A percentile compares a stretch with the other conserved stretches of the same genome.
These are phyloP conservation scores for Syngnathus acus DNA, from an alignment of 2,797 vertebrate species.

Conservation along the genomic window DNA sequence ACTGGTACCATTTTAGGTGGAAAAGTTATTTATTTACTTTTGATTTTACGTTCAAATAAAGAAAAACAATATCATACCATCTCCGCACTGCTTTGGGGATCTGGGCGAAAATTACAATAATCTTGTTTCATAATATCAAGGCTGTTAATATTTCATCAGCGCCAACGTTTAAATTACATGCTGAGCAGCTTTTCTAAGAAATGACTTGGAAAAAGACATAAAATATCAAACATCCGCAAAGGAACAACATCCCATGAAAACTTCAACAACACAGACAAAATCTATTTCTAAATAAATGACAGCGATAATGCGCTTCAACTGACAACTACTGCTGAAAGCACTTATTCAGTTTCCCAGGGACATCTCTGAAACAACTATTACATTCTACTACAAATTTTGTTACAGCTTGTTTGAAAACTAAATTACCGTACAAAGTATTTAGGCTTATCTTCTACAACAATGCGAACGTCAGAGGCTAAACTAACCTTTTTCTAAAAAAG, in stretches of 20 bases:
- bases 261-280: slow-evolving; percentile 15
- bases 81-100: slow-evolving; percentile 1
- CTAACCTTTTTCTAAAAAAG: neutral
- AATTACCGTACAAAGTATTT: no score
- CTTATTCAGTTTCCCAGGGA: slow-evolving; percentile 17
- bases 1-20: neutral
- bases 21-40: neutral
- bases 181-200: slow-evolving; percentile 28
- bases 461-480: neutral
- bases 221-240: slow-evolving; percentile 12
- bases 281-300: slow-evolving; percentile 34
- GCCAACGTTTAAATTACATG: slow-evolving; percentile 24
- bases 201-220: slow-evolving; percentile 32
- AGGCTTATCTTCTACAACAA: neutral
- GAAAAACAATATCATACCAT: neutral
- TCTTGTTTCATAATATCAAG: slow-evolving; percentile 36
- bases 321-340: slow-evolving; percentile 9
- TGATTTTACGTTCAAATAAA: no score
- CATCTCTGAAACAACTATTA: neutral
- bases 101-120: slow-evolving; percentile 30
- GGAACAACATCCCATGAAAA: slow-evolving; percentile 12
- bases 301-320: neutral
- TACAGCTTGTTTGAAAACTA: no score
- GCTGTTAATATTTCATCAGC: slow-evolving; percentile 47
- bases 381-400: no score